Evolutionary conservation across 1,140 invertebrate genomes (phyloP).

Genomic region (Lasioglossum baleicum): DNA sequence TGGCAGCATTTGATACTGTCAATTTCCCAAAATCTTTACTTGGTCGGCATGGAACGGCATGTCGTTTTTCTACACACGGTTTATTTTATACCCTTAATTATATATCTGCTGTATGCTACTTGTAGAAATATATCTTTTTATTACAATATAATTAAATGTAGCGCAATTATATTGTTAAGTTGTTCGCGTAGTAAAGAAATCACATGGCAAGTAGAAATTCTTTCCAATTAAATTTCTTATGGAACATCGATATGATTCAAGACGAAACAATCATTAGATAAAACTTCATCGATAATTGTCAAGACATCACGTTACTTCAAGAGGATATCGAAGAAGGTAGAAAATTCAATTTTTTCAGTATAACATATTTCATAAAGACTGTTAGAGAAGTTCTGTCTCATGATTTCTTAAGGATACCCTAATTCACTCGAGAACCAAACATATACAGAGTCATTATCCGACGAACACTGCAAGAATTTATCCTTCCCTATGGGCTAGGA

Average conservation of each 20-base stretch:
- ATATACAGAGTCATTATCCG: not conserved
- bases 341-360: not conserved
- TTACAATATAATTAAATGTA: constrained; percentile 33
- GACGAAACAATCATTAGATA: not conserved
- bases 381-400: not conserved
- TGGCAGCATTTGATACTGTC: constrained; percentile 36
- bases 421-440: not conserved
- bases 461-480: not conserved
- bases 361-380: not conserved
- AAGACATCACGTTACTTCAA: not conserved
- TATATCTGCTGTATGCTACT: constrained; percentile 41
- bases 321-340: not conserved
- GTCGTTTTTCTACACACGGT: constrained; percentile 36
- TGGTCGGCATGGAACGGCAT: constrained; percentile 36
- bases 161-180: constrained; percentile 11
- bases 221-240: constrained; percentile 42
- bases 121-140: constrained; percentile 53
- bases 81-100: constrained; percentile 43
- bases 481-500: not conserved
- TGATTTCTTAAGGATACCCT: not conserved
- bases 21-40: constrained; percentile 29
- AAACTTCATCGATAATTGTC: not conserved
- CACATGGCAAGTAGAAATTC: constrained; percentile 13
- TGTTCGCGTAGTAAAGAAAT: constrained; percentile 11
- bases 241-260: constrained; percentile 31